Percentiles rank a stretch among this genome's conserved stretches.
phyloP scores from a whole-genome alignment of 1,140 invertebrate genomes.

The Drosophila trapezifrons region DNA sequence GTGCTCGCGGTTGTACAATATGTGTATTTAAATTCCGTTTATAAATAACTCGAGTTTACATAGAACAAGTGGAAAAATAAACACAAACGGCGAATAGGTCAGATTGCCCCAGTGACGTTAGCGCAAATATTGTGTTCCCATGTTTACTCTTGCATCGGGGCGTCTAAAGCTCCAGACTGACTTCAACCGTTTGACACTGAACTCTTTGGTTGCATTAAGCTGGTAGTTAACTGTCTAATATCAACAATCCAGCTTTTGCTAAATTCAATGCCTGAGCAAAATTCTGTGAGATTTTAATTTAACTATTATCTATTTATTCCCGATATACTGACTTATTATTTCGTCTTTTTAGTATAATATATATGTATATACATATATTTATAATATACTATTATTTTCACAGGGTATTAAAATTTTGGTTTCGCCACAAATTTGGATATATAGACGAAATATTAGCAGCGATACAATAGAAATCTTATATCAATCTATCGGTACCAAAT shows the following conservation, averaged over 20 bases:
- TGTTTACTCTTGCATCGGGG: not conserved
- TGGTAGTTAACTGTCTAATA: not conserved
- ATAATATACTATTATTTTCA: not conserved
- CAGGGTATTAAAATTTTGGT: not conserved
- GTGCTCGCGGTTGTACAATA: not conserved
- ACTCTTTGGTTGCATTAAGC: not conserved
- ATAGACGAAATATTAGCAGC: not conserved
- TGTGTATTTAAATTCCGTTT: conserved; percentile 4
- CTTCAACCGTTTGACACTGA: not conserved
- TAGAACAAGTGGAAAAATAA: conserved; percentile 10
- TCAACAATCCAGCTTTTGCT: not conserved
- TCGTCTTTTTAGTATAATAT: not conserved
- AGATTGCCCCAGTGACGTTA: conserved; percentile 11
- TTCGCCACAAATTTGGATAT: too few species aligned
- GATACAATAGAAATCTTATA: not conserved
- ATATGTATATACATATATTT: too few species aligned
- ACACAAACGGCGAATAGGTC: conserved; percentile 3
- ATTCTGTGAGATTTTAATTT: not conserved
- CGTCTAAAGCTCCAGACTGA: not conserved
- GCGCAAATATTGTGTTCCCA: not conserved
- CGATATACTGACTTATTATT: not conserved
- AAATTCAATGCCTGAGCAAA: too few species aligned
- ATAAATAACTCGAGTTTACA: conserved; percentile 24
- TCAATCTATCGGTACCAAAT: not conserved
- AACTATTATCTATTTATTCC: not conserved